Evolutionary conservation across 2,888 invertebrate species (phyloP).

Genomic region (Tipula unca): DNA sequence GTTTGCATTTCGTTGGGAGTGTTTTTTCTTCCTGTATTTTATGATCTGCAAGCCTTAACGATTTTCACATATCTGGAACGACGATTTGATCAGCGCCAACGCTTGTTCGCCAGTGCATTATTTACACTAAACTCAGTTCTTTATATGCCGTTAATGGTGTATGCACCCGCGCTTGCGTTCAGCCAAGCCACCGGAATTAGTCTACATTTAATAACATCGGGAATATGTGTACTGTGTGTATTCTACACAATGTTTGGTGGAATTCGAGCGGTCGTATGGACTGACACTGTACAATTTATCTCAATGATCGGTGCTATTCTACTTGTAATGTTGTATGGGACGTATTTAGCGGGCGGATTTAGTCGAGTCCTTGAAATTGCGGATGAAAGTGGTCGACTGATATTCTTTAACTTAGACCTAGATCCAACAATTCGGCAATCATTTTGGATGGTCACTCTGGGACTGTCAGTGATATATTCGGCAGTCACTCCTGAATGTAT

Average conservation of each 20-base stretch:
- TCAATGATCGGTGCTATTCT: slow-evolving; percentile 47
- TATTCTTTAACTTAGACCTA: slow-evolving; percentile 44
- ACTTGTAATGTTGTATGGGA: slow-evolving; percentile 44
- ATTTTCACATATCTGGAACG: slow-evolving; percentile 39
- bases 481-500: slow-evolving; percentile 37
- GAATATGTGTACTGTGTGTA: neutral
- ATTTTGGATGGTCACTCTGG: neutral
- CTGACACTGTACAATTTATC: slow-evolving; percentile 50
- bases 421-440: neutral
- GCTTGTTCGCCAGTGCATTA: slow-evolving; percentile 32
- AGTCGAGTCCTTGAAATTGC: slow-evolving; percentile 48
- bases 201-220: neutral
- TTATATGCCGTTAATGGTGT: slow-evolving; percentile 39
- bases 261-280: slow-evolving; percentile 47
- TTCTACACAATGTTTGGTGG: neutral
- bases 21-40: slow-evolving; percentile 46
- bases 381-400: slow-evolving; percentile 47
- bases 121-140: slow-evolving; percentile 32
- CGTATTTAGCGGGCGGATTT: slow-evolving; percentile 43
- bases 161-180: slow-evolving; percentile 37
- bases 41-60: slow-evolving; percentile 40
- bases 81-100: slow-evolving; percentile 32
- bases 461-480: neutral
- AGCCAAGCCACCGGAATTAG: neutral
- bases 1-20: slow-evolving; percentile 29